phyloP scores from a whole-genome alignment of 2,888 invertebrate species.

The Stenodera caucasica region DNA sequence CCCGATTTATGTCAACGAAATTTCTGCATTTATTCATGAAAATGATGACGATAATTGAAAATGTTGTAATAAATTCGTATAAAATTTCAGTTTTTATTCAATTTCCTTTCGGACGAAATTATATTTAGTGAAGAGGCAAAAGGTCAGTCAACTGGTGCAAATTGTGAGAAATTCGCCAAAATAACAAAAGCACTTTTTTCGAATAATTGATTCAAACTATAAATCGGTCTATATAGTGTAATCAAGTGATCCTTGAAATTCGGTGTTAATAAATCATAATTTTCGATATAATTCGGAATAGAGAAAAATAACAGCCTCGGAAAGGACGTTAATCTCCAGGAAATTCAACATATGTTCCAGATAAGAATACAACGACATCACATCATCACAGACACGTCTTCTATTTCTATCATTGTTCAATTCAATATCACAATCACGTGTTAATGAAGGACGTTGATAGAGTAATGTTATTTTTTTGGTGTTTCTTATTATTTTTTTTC shows the following conservation, averaged over 20 bases:
- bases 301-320: neutral
- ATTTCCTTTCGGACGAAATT: neutral
- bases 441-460: neutral
- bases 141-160: neutral
- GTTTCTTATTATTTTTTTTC: neutral
- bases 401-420: neutral
- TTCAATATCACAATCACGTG: neutral
- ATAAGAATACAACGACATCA: conserved; percentile 8
- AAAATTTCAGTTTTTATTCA: neutral
- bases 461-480: neutral
- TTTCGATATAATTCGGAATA: neutral
- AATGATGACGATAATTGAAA: neutral
- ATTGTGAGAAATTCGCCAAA: neutral
- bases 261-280: neutral
- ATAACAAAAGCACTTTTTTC: neutral
- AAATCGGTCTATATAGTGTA: neutral
- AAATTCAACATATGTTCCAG: conserved; percentile 11
- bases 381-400: conserved; percentile 4
- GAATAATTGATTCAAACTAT: neutral
- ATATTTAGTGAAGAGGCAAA: neutral
- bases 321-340: conserved; percentile 12
- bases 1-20: neutral
- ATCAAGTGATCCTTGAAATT: neutral
- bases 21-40: no score
- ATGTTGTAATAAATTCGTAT: neutral